Conservation (phyloP, 1,140 invertebrate species). For the Antheraea mylitta region DNA sequence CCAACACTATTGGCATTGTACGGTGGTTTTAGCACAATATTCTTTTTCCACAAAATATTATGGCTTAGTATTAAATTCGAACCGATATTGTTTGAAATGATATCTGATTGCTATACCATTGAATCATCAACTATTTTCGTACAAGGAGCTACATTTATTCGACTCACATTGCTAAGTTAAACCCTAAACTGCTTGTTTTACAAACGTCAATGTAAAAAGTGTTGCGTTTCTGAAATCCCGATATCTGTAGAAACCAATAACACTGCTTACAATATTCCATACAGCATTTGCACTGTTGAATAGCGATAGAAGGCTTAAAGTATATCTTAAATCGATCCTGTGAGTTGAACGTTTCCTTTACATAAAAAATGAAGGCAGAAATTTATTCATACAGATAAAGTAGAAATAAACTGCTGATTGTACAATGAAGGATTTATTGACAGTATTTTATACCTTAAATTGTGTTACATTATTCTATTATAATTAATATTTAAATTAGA, state of each 20-base stretch:
- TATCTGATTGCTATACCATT: too few relatives aligned
- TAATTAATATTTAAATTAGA: too few relatives aligned
- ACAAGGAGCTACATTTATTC: too few relatives aligned
- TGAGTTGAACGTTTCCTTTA: not conserved
- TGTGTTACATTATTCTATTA: too few relatives aligned
- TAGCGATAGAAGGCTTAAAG: not conserved
- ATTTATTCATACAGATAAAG: not conserved
- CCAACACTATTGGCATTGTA: too few relatives aligned
- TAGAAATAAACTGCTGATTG: not conserved
- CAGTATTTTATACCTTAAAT: too few relatives aligned
- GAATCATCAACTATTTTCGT: too few relatives aligned
- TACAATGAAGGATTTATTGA: too few relatives aligned
- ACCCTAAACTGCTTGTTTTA: not conserved
- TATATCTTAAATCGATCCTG: not conserved
- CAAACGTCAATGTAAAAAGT: not conserved
- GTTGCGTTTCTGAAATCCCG: not conserved
- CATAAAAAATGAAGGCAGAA: not conserved
- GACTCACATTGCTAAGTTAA: not conserved
- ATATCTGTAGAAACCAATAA: not conserved
- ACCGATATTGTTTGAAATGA: too few relatives aligned
- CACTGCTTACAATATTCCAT: not conserved
- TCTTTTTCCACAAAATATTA: too few relatives aligned
- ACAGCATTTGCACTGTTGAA: not conserved
- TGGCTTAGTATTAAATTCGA: too few relatives aligned
- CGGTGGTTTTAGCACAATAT: too few relatives aligned